phyloP scores from a whole-genome alignment of 2,113 vertebrate genomes.

The Corapipo altera region DNA sequence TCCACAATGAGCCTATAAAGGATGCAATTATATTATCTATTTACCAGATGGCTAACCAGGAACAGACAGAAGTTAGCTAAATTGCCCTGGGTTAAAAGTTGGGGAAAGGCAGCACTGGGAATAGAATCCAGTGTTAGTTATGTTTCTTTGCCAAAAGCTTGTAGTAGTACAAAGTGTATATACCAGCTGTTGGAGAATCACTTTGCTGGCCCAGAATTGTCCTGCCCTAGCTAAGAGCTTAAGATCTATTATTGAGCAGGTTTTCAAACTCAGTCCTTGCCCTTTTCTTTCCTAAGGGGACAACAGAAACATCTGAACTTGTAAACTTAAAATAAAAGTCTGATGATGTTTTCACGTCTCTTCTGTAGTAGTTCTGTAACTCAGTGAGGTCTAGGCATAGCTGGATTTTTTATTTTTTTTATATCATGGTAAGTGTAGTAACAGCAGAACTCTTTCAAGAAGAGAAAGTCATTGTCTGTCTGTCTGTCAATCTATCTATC shows the following conservation, averaged over 20 bases:
- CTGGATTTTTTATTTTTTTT: background rate
- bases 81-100: slow-evolving; percentile 58
- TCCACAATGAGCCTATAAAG: slow-evolving; percentile 29
- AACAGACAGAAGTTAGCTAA: slow-evolving; percentile 54
- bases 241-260: slow-evolving; percentile 57
- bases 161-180: slow-evolving; percentile 10
- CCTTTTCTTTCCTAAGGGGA: slow-evolving; percentile 42
- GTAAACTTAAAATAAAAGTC: background rate
- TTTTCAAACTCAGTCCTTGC: background rate
- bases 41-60: slow-evolving; percentile 60
- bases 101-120: slow-evolving; percentile 42
- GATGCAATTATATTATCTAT: slow-evolving; percentile 50
- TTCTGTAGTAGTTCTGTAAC: background rate
- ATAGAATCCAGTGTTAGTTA: slow-evolving; percentile 23
- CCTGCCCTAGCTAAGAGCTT: slow-evolving; percentile 26
- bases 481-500: background rate
- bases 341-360: background rate
- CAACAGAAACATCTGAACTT: slow-evolving; percentile 24
- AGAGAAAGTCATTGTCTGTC: background rate
- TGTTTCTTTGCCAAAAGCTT: slow-evolving; percentile 56
- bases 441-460: background rate
- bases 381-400: background rate
- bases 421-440: background rate
- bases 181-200: slow-evolving; percentile 46
- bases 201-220: slow-evolving; percentile 8